These are phyloP conservation scores for Ptychadena robeensis DNA, from an alignment of 2,797 vertebrate species.

Conservation along the genomic window DNA sequence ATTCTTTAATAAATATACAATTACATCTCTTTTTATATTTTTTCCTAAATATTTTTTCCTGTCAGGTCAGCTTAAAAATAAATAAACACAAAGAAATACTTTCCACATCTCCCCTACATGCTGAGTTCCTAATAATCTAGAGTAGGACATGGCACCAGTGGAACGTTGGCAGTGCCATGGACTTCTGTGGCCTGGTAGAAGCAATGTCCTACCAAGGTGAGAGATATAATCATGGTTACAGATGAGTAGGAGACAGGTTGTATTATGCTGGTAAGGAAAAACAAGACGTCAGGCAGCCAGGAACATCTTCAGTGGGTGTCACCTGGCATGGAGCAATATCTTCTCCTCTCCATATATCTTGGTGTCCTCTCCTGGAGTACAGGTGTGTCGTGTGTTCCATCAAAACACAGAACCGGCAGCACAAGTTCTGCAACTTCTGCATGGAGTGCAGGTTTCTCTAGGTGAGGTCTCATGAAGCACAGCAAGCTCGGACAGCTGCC, in stretches of 20 bases:
- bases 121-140: too few species aligned
- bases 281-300: background rate
- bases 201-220: too few species aligned
- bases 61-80: too few species aligned
- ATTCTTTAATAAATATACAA: too few species aligned
- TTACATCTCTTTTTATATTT: too few species aligned
- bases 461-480: background rate
- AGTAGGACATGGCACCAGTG: too few species aligned
- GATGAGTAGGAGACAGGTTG: too few species aligned
- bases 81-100: too few species aligned
- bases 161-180: too few species aligned
- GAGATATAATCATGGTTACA: too few species aligned
- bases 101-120: too few species aligned
- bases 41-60: too few species aligned
- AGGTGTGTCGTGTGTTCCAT: background rate
- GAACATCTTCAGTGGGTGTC: background rate
- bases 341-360: background rate
- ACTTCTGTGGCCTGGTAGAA: background rate
- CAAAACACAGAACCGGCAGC: constrained; percentile 3
- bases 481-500: background rate
- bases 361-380: background rate
- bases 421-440: background rate
- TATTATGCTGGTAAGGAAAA: background rate
- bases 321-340: background rate
- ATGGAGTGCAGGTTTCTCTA: background rate